Evolutionary conservation across 2,797 vertebrate species (phyloP).

Genomic region (Myotis planiceps): DNA sequence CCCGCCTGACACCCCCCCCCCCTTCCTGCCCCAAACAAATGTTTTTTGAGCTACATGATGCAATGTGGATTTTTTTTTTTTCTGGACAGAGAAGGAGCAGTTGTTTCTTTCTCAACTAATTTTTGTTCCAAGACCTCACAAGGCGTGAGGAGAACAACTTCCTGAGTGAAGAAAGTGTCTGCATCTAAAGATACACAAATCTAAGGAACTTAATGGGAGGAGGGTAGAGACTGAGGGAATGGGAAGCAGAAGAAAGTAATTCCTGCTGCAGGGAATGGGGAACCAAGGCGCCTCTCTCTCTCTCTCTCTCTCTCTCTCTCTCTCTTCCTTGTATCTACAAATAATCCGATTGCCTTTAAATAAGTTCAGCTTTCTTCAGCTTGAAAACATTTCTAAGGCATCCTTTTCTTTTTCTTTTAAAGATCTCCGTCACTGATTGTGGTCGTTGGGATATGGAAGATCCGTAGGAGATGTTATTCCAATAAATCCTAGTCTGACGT

Average conservation of each 20-base stretch:
- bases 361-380: conserved; percentile 33
- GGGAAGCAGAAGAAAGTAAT: conserved; percentile 32
- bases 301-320: background rate
- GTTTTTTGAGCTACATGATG: conserved; percentile 44
- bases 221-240: background rate
- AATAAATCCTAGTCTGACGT: conserved; percentile 61
- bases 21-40: background rate
- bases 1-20: too few species aligned
- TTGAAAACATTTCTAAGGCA: background rate
- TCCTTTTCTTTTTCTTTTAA: conserved; percentile 14
- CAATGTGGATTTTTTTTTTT: conserved; percentile 41
- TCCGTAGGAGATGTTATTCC: conserved; percentile 52
- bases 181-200: conserved; percentile 62
- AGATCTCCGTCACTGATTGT: conserved; percentile 33
- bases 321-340: background rate
- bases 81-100: conserved; percentile 31
- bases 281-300: background rate
- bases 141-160: conserved; percentile 67
- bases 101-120: conserved; percentile 60
- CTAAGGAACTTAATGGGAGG: conserved; percentile 47
- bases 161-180: conserved; percentile 56
- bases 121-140: conserved; percentile 77
- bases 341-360: conserved; percentile 3
- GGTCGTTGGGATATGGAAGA: background rate
- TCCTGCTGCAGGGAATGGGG: background rate